Conservation (phyloP, 1,140 invertebrate genomes). For the Bradysia coprophila region DNA sequence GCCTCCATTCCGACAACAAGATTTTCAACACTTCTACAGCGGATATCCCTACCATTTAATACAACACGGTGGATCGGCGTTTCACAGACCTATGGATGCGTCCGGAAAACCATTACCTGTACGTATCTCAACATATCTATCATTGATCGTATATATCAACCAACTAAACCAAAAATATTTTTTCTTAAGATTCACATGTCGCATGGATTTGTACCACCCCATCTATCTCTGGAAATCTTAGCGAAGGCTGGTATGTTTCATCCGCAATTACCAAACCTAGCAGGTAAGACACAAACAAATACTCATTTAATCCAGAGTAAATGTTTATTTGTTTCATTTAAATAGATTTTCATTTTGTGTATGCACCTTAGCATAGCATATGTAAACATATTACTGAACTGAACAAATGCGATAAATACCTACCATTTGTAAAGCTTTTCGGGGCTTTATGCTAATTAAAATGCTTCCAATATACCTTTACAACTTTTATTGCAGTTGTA, state of each 20-base stretch:
- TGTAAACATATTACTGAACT: no score
- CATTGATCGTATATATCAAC: background rate
- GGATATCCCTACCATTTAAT: slow-evolving; percentile 22
- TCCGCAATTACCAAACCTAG: slow-evolving; percentile 51
- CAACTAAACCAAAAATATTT: background rate
- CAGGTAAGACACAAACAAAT: slow-evolving; percentile 16
- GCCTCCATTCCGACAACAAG: slow-evolving; percentile 18
- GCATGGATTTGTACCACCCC: slow-evolving; percentile 37
- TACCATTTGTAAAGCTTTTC: no score
- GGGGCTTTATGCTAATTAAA: no score
- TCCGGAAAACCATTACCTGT: slow-evolving; percentile 21
- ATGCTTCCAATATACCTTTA: no score
- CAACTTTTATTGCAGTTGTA: no score
- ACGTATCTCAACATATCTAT: slow-evolving; percentile 3
- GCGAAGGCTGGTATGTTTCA: slow-evolving; percentile 72
- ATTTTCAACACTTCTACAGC: slow-evolving; percentile 22
- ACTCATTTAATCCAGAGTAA: no score
- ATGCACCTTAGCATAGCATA: no score
- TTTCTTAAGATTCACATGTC: slow-evolving; percentile 17
- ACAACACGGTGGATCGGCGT: slow-evolving; percentile 19
- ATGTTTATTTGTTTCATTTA: no score
- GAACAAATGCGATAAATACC: no score
- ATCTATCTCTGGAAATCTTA: slow-evolving; percentile 68
- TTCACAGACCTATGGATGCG: slow-evolving; percentile 20
- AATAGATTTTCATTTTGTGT: no score